Percentiles rank a stretch among this genome's conserved stretches.
These are phyloP conservation scores for Leptosomus discolor DNA, from an alignment of 2,113 vertebrate genomes.

Conservation along the genomic window DNA sequence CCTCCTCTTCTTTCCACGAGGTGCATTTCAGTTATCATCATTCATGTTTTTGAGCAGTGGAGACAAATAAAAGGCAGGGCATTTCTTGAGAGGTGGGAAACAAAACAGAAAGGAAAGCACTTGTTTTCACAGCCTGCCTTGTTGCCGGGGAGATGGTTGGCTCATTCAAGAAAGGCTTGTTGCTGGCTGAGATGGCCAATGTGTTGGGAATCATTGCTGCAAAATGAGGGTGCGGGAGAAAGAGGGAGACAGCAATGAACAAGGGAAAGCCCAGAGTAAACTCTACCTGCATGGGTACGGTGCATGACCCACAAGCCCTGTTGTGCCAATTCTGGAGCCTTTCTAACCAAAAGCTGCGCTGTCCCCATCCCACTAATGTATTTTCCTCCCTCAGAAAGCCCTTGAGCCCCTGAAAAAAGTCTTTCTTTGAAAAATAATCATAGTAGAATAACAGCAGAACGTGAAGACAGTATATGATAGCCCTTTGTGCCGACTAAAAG, in stretches of 20 bases:
- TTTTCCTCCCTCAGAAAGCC: not conserved
- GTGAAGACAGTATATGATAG: not conserved
- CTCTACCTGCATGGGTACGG: not conserved
- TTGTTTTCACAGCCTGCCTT: slow-evolving; percentile 20
- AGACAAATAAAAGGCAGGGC: not conserved
- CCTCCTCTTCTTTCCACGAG: not conserved
- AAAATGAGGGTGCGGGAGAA: not conserved
- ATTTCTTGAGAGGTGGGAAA: not conserved
- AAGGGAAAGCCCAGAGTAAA: not conserved
- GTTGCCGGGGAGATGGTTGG: slow-evolving; percentile 43
- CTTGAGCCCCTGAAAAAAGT: not conserved
- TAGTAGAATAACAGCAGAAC: not conserved
- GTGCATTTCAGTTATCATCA: not conserved
- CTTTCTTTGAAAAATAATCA: not conserved
- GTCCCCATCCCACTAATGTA: not conserved
- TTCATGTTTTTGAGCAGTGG: not conserved
- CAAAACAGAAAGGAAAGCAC: not conserved
- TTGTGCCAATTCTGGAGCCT: not conserved
- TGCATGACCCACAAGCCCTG: not conserved
- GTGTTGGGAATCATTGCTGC: not conserved
- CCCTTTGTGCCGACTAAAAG: not conserved
- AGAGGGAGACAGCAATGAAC: not conserved
- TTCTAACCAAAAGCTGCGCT: not conserved
- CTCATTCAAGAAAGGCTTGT: not conserved
- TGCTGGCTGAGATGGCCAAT: not conserved